Percentiles rank a stretch among this genome's conserved stretches.
Conservation (phyloP, 2,797 vertebrate species). For the Sebastes itinus region DNA sequence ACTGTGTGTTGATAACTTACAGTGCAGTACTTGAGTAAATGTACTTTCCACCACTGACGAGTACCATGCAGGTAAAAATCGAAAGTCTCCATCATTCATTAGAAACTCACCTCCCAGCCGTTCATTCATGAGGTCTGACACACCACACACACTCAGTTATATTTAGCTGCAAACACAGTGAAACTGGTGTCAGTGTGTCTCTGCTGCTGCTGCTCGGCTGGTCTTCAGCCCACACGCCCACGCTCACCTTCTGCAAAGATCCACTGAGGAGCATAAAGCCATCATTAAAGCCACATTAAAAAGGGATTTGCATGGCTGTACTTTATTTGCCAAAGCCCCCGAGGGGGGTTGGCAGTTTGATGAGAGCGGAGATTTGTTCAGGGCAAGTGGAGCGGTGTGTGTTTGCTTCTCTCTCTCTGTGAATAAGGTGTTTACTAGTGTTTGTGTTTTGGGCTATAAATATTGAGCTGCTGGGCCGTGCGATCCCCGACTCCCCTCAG, state of each 20-base stretch:
- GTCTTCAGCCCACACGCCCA: constrained; percentile 31
- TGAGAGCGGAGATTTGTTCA: constrained; percentile 16
- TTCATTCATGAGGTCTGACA: constrained; percentile 32
- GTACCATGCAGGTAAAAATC: no score
- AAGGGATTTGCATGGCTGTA: constrained; percentile 41
- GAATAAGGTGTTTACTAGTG: constrained; percentile 35
- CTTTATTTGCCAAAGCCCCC: constrained; percentile 34
- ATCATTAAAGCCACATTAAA: constrained; percentile 66
- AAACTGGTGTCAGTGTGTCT: not conserved
- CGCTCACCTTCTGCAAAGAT: constrained; percentile 28
- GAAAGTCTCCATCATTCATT: not conserved
- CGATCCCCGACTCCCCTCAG: constrained; percentile 7
- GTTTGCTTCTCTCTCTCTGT: constrained; percentile 1
- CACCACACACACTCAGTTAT: constrained; percentile 5
- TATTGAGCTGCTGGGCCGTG: constrained; percentile 13
- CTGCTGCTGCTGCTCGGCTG: not conserved
- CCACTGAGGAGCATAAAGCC: constrained; percentile 34
- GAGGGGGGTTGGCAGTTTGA: constrained; percentile 5
- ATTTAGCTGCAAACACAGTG: constrained; percentile 38
- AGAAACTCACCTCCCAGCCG: not conserved
- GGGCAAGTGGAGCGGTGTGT: not conserved
- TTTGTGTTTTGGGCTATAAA: constrained; percentile 39
- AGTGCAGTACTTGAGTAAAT: not conserved
- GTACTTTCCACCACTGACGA: not conserved
- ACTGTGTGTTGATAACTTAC: not conserved